These are phyloP conservation scores for Remorina albescens DNA, from an alignment of 2,797 vertebrate genomes.

Conservation along the genomic window DNA sequence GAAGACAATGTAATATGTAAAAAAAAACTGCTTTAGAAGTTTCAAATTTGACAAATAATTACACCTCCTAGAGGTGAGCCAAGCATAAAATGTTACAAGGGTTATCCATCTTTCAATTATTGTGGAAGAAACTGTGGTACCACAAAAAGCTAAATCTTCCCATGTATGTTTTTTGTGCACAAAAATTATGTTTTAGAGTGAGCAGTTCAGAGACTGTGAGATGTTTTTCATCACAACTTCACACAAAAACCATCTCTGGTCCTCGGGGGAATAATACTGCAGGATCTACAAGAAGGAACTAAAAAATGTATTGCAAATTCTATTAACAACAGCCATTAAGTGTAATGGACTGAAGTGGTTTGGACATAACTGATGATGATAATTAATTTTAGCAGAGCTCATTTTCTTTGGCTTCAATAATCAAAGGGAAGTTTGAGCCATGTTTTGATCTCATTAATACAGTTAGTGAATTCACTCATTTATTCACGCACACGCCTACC, in stretches of 20 bases:
- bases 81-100: background rate
- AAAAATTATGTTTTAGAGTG: background rate
- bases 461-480: too few species aligned
- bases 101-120: too few species aligned
- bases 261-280: background rate
- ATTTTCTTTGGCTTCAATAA: background rate
- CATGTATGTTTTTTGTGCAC: background rate
- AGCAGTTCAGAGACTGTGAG: background rate
- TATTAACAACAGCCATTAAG: slow-evolving; percentile 9
- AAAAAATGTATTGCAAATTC: slow-evolving; percentile 8
- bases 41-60: background rate
- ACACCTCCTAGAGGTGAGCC: background rate
- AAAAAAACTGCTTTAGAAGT: too few species aligned
- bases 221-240: slow-evolving; percentile 21
- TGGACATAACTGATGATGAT: too few species aligned
- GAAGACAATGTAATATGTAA: too few species aligned
- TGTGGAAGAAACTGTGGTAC: too few species aligned
- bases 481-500: too few species aligned
- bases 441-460: background rate
- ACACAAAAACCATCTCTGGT: background rate
- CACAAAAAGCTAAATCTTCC: background rate
- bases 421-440: too few species aligned
- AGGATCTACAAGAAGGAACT: background rate
- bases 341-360: background rate
- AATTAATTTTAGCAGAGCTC: background rate